Percentiles rank a stretch among this genome's conserved stretches.
phyloP scores from a whole-genome alignment of 2,797 vertebrate genomes.

The Ceryle rudis region DNA sequence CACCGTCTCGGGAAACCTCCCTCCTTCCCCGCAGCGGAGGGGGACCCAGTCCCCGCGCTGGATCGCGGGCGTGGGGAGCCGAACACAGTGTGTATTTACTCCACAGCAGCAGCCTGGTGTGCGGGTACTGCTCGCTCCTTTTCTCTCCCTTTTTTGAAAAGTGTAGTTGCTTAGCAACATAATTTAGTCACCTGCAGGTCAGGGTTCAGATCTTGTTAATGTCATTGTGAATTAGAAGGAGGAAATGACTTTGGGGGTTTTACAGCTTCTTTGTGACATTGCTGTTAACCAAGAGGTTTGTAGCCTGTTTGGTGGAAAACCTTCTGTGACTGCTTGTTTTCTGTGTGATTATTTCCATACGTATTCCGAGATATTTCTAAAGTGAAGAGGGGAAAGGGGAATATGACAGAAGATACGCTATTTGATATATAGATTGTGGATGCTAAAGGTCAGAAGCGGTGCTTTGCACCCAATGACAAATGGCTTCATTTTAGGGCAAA shows the following conservation, averaged over 20 bases:
- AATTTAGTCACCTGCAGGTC: constrained; percentile 73
- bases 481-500: constrained; percentile 57
- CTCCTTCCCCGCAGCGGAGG: neutral
- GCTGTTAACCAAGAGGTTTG: constrained; percentile 18
- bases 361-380: neutral
- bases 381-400: neutral
- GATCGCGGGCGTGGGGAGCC: neutral
- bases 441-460: constrained; percentile 50
- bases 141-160: neutral
- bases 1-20: neutral
- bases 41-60: neutral
- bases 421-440: neutral
- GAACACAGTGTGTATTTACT: neutral
- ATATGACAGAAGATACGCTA: neutral
- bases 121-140: rapidly evolving
- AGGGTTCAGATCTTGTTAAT: constrained; percentile 74
- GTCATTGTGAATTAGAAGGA: constrained; percentile 74
- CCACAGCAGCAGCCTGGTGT: neutral
- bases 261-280: constrained; percentile 59
- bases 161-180: constrained; percentile 71
- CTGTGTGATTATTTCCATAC: neutral
- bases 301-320: constrained; percentile 6
- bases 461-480: constrained; percentile 58
- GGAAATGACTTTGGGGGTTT: constrained; percentile 57
- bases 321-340: constrained; percentile 10